These are phyloP conservation scores for Drosophila repletoides DNA, from an alignment of 1,140 invertebrate genomes.

Conservation along the genomic window DNA sequence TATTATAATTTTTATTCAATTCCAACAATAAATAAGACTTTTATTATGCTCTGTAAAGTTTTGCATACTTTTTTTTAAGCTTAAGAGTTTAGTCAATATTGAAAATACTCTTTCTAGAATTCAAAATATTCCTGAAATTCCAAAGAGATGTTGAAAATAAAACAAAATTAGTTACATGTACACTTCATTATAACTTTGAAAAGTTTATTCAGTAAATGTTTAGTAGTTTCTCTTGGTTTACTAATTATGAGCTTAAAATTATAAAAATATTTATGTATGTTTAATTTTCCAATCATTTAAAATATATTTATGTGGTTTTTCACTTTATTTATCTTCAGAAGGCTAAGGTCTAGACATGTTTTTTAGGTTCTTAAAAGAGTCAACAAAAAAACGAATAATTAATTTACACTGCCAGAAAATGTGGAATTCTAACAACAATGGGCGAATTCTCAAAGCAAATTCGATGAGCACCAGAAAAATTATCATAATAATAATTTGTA, in stretches of 20 bases:
- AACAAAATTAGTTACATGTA: slow-evolving; percentile 10
- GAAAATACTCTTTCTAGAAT: no score
- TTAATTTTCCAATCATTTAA: slow-evolving; percentile 46
- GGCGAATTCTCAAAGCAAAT: slow-evolving; percentile 37
- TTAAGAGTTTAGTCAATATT: background rate
- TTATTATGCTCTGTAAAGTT: no score
- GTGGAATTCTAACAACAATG: slow-evolving; percentile 45
- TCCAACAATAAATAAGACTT: no score
- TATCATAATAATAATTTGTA: slow-evolving; percentile 41
- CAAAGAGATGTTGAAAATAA: no score
- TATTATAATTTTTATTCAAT: no score
- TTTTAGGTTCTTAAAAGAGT: slow-evolving; percentile 2
- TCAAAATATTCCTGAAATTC: no score
- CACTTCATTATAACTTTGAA: slow-evolving; percentile 73
- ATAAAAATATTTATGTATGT: slow-evolving; percentile 48
- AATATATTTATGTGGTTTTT: slow-evolving; percentile 12
- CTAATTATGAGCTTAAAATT: slow-evolving; percentile 65
- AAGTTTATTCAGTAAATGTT: slow-evolving; percentile 74
- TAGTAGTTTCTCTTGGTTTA: slow-evolving; percentile 58
- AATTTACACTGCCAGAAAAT: slow-evolving; percentile 27
- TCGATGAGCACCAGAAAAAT: slow-evolving; percentile 42
- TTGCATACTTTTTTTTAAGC: background rate
- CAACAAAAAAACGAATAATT: slow-evolving; percentile 14
- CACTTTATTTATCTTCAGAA: no score
- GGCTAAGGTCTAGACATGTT: no score